Conservation (phyloP, 2,113 vertebrate genomes). For the Otus sunia region DNA sequence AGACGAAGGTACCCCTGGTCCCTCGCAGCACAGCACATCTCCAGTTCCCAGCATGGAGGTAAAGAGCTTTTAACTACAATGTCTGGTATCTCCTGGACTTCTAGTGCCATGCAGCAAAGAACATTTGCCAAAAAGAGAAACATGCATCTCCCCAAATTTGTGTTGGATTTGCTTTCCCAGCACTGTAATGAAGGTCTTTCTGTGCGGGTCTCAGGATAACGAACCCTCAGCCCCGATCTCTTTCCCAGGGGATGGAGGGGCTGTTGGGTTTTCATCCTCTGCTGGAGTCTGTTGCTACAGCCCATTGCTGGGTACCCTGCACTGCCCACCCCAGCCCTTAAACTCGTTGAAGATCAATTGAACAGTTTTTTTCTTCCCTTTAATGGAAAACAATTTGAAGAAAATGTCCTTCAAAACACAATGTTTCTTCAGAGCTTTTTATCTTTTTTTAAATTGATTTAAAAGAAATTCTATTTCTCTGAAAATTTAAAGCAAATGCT, state of each 20-base stretch:
- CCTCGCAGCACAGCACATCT: not conserved
- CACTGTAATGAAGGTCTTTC: not conserved
- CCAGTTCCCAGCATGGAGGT: not conserved
- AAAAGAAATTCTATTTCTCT: not conserved
- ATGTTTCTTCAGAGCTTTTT: not conserved
- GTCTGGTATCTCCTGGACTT: not conserved
- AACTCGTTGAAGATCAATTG: not conserved
- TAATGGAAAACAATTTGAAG: not conserved
- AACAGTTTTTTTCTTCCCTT: not conserved
- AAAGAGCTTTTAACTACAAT: not conserved
- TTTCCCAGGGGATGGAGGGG: not conserved
- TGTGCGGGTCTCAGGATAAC: accelerated
- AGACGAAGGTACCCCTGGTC: not conserved
- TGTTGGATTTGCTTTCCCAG: not conserved
- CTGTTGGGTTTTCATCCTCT: not conserved
- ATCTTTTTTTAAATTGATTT: not conserved
- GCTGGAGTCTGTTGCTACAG: not conserved
- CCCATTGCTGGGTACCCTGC: not conserved
- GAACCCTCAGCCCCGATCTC: not conserved
- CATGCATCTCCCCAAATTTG: not conserved
- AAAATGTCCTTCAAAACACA: not conserved
- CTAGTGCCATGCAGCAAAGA: not conserved
- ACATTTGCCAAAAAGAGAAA: not conserved
- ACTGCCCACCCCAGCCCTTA: not conserved
- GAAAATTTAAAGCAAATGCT: not conserved